phyloP scores from a whole-genome alignment of 2,888 invertebrate genomes.

The Endomychus coccineus region DNA sequence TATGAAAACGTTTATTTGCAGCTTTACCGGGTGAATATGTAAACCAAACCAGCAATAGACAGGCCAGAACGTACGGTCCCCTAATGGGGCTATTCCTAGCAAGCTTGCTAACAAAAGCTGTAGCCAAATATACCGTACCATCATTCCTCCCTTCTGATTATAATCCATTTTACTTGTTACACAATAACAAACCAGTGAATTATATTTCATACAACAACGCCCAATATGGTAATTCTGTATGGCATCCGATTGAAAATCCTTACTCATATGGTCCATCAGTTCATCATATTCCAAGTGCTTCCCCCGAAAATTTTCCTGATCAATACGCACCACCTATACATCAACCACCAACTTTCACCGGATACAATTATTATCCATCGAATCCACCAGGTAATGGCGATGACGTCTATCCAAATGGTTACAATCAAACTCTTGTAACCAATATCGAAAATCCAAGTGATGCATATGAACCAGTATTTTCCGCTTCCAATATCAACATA shows the following conservation, averaged over 20 bases:
- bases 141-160: slow-evolving; percentile 25
- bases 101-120: slow-evolving; percentile 25
- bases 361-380: slow-evolving; percentile 10
- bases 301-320: slow-evolving; percentile 1
- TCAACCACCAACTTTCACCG: background rate
- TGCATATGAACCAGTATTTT: slow-evolving; percentile 16
- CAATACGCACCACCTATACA: background rate
- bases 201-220: slow-evolving; percentile 11
- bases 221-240: slow-evolving; percentile 16
- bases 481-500: slow-evolving; percentile 17
- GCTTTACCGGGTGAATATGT: no score
- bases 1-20: no score
- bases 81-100: slow-evolving; percentile 26
- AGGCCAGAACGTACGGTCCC: slow-evolving; percentile 23
- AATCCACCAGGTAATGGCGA: slow-evolving; percentile 18
- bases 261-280: slow-evolving; percentile 6
- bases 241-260: slow-evolving; percentile 23
- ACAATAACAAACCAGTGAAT: slow-evolving; percentile 18
- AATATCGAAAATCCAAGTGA: background rate
- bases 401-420: slow-evolving; percentile 17
- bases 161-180: slow-evolving; percentile 22
- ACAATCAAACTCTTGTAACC: slow-evolving; percentile 7
- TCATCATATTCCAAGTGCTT: slow-evolving; percentile 13
- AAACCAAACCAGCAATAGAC: slow-evolving; percentile 10
- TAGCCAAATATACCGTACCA: slow-evolving; percentile 25